A percentile compares a stretch with the other conserved stretches of the same genome.
phyloP scores from a whole-genome alignment of 2,113 vertebrate genomes.

The Dromiciops gliroides region DNA sequence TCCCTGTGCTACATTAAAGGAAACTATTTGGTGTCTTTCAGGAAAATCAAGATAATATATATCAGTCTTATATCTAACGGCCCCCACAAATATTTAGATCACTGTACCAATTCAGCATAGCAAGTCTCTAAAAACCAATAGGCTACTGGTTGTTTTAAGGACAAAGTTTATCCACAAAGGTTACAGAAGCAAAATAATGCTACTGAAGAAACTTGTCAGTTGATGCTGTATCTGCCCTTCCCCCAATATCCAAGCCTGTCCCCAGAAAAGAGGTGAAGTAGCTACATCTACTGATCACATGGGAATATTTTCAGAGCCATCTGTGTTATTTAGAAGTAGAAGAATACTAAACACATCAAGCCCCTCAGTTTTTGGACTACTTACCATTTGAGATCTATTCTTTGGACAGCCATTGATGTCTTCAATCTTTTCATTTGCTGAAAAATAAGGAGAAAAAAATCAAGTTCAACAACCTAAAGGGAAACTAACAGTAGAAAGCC shows the following conservation, averaged over 20 bases:
- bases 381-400: conserved; percentile 99
- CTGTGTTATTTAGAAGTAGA: conserved; percentile 20
- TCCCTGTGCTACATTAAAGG: background rate
- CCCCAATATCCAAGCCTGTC: background rate
- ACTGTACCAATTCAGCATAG: background rate
- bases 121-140: background rate
- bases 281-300: background rate
- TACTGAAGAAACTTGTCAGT: background rate
- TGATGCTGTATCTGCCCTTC: conserved; percentile 20
- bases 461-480: conserved; percentile 58
- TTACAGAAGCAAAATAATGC: conserved; percentile 12
- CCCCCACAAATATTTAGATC: background rate
- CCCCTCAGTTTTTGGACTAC: conserved; percentile 70
- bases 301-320: conserved; percentile 29
- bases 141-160: background rate
- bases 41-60: background rate
- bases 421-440: conserved; percentile 99
- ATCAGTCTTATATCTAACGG: background rate
- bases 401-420: conserved; percentile 99
- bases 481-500: conserved; percentile 20
- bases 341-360: background rate
- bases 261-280: background rate
- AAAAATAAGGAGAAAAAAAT: conserved; percentile 74
- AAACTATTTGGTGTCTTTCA: background rate
- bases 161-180: conserved; percentile 59